phyloP scores from a whole-genome alignment of 1,140 invertebrate species.

The Heliothis virescens region DNA sequence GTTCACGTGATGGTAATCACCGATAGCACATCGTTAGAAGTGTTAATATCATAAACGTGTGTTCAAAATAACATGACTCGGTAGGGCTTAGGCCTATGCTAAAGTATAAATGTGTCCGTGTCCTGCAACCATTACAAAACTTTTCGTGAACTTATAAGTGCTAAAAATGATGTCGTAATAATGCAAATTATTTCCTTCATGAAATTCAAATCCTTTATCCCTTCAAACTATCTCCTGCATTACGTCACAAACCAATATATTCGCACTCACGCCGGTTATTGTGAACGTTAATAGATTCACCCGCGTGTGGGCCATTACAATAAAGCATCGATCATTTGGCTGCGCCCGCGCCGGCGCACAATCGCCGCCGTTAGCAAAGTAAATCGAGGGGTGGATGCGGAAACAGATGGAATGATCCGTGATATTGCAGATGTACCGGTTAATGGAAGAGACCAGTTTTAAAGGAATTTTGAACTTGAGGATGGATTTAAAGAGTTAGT shows the following conservation, averaged over 20 bases:
- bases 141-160: no score
- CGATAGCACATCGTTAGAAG: no score
- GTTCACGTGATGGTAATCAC: not conserved
- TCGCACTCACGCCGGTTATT: constrained; percentile 7
- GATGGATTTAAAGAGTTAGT: not conserved
- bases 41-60: no score
- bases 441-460: constrained; percentile 14
- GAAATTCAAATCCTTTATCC: not conserved
- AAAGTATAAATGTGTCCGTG: not conserved
- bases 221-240: not conserved
- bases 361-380: constrained; percentile 69
- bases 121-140: no score
- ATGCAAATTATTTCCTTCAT: not conserved
- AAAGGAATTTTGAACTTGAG: not conserved
- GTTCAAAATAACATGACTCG: not conserved
- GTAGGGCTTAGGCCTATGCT: not conserved
- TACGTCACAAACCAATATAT: constrained; percentile 27
- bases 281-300: constrained; percentile 52
- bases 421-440: constrained; percentile 56
- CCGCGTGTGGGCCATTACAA: constrained; percentile 63
- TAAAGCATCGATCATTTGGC: constrained; percentile 61
- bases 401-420: constrained; percentile 56
- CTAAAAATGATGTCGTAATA: no score
- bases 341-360: constrained; percentile 55
- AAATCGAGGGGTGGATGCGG: constrained; percentile 70